phyloP scores from a whole-genome alignment of 2,113 vertebrate species.

The Rhinopomastus cyanomelas region DNA sequence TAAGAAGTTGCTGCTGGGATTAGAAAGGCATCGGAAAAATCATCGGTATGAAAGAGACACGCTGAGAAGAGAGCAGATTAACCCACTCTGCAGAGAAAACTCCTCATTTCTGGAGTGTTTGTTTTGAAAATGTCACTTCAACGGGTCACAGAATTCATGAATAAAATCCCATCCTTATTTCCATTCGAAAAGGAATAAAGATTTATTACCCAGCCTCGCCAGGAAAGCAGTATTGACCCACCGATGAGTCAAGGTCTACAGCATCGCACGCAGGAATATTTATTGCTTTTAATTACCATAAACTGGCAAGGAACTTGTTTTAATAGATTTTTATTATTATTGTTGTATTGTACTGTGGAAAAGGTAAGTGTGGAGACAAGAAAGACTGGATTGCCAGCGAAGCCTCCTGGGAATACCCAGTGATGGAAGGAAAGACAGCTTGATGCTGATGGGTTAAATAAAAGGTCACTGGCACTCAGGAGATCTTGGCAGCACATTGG shows the following conservation, averaged over 20 bases:
- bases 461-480: slow-evolving; percentile 44
- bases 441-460: slow-evolving; percentile 52
- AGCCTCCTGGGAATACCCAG: not conserved
- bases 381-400: not conserved
- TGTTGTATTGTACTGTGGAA: slow-evolving; percentile 35
- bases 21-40: slow-evolving; percentile 32
- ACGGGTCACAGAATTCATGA: slow-evolving; percentile 73
- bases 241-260: slow-evolving; percentile 68
- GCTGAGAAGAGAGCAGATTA: slow-evolving; percentile 39
- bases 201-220: slow-evolving; percentile 75
- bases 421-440: slow-evolving; percentile 64
- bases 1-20: slow-evolving; percentile 27
- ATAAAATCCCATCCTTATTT: slow-evolving; percentile 71
- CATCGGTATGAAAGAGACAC: slow-evolving; percentile 3
- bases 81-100: slow-evolving; percentile 57
- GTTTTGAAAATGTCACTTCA: slow-evolving; percentile 72
- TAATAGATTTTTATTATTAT: slow-evolving; percentile 68
- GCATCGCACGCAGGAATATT: slow-evolving; percentile 72
- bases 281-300: slow-evolving; percentile 82
- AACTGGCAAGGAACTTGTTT: slow-evolving; percentile 71
- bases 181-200: slow-evolving; percentile 76
- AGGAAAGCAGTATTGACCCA: slow-evolving; percentile 77
- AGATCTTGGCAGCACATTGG: not conserved
- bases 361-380: slow-evolving; percentile 23
- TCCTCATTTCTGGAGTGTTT: slow-evolving; percentile 63